These are phyloP conservation scores for Microchirus variegatus DNA, from an alignment of 2,797 vertebrate species.

Conservation along the genomic window DNA sequence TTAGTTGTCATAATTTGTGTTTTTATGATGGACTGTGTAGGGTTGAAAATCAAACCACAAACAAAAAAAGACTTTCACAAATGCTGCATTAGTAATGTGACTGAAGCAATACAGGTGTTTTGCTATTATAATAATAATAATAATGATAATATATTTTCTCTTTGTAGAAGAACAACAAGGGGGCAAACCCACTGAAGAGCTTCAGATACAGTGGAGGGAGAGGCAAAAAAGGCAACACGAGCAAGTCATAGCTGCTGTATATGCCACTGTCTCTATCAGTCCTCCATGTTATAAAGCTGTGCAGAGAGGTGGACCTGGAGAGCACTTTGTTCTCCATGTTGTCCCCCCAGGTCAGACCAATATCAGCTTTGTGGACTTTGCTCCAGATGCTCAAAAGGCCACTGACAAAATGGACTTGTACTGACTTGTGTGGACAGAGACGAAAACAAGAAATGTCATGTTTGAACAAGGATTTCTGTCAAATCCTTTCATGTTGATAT, in stretches of 20 bases:
- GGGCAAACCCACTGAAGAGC: conserved; percentile 86
- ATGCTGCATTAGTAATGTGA: too few relatives aligned
- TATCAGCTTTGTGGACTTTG: neutral
- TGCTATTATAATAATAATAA: too few relatives aligned
- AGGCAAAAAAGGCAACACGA: conserved; percentile 17
- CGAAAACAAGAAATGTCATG: neutral
- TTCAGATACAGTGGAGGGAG: conserved; percentile 80
- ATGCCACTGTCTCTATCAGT: neutral
- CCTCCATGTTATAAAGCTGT: neutral
- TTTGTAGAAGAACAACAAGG: conserved; percentile 67
- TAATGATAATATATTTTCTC: neutral
- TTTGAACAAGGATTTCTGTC: neutral
- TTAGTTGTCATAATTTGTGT: too few relatives aligned
- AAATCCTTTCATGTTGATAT: neutral
- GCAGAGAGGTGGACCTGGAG: conserved; percentile 6
- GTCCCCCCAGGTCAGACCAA: neutral
- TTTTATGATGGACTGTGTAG: too few relatives aligned
- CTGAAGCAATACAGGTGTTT: neutral
- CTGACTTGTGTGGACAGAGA: neutral
- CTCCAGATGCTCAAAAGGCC: neutral
- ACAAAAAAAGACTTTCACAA: too few relatives aligned
- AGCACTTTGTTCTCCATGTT: neutral
- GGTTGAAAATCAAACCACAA: too few relatives aligned
- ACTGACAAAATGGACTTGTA: neutral
- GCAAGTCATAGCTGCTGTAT: conserved; percentile 53